A percentile compares a stretch with the other conserved stretches of the same genome.
phyloP scores from a whole-genome alignment of 2,797 vertebrate species.

The Phylloscopus collybita region DNA sequence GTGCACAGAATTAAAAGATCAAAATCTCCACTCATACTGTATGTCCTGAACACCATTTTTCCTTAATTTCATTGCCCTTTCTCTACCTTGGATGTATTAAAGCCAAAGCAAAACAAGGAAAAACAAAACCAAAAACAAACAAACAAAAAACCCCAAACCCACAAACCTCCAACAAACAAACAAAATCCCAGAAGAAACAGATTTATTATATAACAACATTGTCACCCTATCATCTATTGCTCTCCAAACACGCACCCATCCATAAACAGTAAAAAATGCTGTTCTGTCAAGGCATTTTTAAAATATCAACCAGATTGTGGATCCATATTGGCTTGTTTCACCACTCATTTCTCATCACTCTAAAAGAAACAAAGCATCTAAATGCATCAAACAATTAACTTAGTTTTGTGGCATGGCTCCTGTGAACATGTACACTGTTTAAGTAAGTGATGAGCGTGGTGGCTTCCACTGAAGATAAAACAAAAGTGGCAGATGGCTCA shows the following conservation, averaged over 20 bases:
- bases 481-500: neutral
- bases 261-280: neutral
- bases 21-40: neutral
- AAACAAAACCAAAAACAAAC: neutral
- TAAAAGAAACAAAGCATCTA: neutral
- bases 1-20: neutral
- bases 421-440: neutral
- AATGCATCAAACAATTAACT: neutral
- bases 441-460: neutral
- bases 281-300: neutral
- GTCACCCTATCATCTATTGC: neutral
- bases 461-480: neutral
- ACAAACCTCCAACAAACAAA: neutral
- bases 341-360: neutral
- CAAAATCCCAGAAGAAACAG: neutral
- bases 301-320: neutral
- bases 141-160: too few relatives aligned
- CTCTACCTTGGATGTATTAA: neutral
- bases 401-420: neutral
- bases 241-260: neutral
- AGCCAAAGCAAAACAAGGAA: neutral
- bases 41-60: neutral
- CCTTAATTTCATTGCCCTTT: neutral
- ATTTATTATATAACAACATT: neutral
- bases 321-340: neutral